A percentile compares a stretch with the other conserved stretches of the same genome.
Conservation (phyloP, 1,140 invertebrate genomes). For the Panagrolaimus sp. region DNA sequence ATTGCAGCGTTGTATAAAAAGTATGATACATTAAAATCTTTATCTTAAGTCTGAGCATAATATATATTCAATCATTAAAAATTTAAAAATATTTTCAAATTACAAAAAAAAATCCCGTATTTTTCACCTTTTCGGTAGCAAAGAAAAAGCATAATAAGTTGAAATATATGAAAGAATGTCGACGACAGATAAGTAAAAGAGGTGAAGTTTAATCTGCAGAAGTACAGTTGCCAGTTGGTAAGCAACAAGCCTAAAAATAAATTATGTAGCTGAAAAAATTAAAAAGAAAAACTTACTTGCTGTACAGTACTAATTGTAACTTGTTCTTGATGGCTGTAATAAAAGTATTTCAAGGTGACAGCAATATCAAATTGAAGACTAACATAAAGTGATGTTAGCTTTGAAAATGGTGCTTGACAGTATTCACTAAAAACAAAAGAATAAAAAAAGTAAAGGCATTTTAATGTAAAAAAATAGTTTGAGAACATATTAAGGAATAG, state of each 20-base stretch:
- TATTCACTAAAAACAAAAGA: constrained; percentile 31
- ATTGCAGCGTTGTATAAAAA: too few relatives aligned
- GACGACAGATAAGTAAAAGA: too few relatives aligned
- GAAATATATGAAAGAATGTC: too few relatives aligned
- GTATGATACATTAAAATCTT: too few relatives aligned
- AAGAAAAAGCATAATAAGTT: too few relatives aligned
- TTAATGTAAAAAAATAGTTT: constrained; percentile 1
- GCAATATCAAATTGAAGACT: constrained; percentile 37
- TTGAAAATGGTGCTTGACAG: constrained; percentile 33
- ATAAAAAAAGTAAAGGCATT: neutral
- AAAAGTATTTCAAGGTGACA: constrained; percentile 26
- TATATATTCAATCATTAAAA: too few relatives aligned
- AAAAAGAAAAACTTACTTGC: constrained; percentile 18
- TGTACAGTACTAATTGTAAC: constrained; percentile 30
- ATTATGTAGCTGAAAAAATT: neutral
- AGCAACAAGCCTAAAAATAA: constrained; percentile 16
- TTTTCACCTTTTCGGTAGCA: too few relatives aligned
- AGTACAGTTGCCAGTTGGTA: constrained; percentile 37
- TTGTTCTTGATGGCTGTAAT: constrained; percentile 37
- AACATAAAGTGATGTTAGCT: constrained; percentile 34
- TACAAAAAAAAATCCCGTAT: too few relatives aligned
- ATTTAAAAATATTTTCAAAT: too few relatives aligned
- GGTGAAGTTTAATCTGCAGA: neutral
- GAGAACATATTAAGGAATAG: too few relatives aligned
- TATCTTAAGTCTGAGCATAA: too few relatives aligned